phyloP scores from a whole-genome alignment of 2,113 vertebrate species.

The Paraplagusia blochii region DNA sequence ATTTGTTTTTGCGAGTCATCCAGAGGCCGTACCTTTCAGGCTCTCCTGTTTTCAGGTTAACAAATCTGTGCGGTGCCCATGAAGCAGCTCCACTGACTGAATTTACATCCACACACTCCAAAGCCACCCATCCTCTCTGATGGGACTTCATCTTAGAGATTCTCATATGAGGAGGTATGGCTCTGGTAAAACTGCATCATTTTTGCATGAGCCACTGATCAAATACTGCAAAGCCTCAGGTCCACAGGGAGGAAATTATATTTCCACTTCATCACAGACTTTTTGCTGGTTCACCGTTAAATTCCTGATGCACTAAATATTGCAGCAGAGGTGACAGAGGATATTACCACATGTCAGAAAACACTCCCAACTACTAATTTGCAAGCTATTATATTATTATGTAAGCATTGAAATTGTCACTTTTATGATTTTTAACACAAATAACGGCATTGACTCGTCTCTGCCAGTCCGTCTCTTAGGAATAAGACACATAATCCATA shows the following conservation, averaged over 20 bases:
- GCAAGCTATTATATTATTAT: no score
- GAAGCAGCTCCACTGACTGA: no score
- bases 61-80: conserved; percentile 14
- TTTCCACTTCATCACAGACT: not conserved
- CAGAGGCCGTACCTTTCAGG: conserved; percentile 2
- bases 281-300: not conserved
- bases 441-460: no score
- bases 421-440: no score
- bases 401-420: no score
- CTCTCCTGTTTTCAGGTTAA: not conserved
- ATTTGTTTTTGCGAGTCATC: conserved; percentile 18
- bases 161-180: not conserved
- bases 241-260: conserved; percentile 5
- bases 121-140: conserved; percentile 4
- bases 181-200: conserved; percentile 1
- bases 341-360: no score
- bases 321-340: no score
- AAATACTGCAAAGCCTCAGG: conserved; percentile 6
- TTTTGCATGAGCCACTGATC: conserved; percentile 11
- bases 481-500: no score
- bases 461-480: no score
- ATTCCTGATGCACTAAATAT: not conserved
- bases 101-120: not conserved
- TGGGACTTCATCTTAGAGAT: conserved; percentile 1
- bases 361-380: no score